Evolutionary conservation across 2,113 vertebrate genomes (phyloP).

Genomic region (Psettodes erumei): DNA sequence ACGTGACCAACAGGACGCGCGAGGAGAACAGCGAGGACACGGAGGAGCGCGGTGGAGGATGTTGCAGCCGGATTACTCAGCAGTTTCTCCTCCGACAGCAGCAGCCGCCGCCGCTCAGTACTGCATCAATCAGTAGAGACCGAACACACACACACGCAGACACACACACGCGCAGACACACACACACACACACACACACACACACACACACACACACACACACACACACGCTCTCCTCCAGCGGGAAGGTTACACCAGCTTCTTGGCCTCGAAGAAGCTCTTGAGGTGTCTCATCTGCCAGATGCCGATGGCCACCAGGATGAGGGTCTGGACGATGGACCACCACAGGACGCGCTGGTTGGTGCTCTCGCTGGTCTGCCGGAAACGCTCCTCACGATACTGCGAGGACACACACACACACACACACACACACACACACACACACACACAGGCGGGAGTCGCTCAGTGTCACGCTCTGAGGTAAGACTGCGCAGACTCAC

Average conservation of each 20-base stretch:
- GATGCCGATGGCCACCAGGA: conserved; percentile 91
- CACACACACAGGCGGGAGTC: conserved; percentile 7
- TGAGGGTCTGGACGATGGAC: conserved; percentile 94
- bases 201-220: background rate
- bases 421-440: conserved; percentile 15
- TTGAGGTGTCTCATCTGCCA: conserved; percentile 96
- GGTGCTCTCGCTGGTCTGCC: conserved; percentile 93
- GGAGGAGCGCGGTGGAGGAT: background rate
- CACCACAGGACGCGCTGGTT: conserved; percentile 94
- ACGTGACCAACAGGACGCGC: background rate
- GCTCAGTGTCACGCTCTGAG: background rate
- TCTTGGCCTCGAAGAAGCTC: conserved; percentile 96
- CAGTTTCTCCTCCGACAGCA: background rate
- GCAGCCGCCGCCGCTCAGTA: conserved; percentile 37
- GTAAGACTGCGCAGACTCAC: too few relatives aligned
- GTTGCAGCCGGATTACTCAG: conserved; percentile 22
- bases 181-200: conserved; percentile 1
- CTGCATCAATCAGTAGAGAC: conserved; percentile 65
- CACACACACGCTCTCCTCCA: background rate
- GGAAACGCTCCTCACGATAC: conserved; percentile 93
- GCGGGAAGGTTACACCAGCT: conserved; percentile 85
- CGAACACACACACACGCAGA: conserved; percentile 5
- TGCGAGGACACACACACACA: conserved; percentile 56
- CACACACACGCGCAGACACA: conserved; percentile 12
- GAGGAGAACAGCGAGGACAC: conserved; percentile 4